phyloP scores from a whole-genome alignment of 2,888 invertebrate genomes.

The Pandemis heparana region DNA sequence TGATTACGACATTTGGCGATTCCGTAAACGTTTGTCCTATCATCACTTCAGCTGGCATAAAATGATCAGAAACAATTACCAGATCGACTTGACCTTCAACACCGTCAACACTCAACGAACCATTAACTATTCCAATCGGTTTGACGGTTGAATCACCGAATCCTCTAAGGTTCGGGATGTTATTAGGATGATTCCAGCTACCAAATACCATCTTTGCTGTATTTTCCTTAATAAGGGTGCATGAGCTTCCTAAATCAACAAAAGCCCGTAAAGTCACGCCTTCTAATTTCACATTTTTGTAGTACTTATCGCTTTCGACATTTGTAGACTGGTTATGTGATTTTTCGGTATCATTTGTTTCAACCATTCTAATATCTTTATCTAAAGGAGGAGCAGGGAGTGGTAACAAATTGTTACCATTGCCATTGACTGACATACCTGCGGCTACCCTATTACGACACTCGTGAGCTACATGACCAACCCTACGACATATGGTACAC shows the following conservation, averaged over 20 bases:
- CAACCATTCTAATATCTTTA: no score
- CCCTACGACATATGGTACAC: no score
- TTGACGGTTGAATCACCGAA: constrained; percentile 10
- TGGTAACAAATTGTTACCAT: no score
- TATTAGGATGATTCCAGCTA: not conserved
- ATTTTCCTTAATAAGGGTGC: not conserved
- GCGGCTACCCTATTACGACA: no score
- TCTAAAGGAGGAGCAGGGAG: no score
- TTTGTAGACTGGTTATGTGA: not conserved
- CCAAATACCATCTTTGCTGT: not conserved
- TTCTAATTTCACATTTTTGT: not conserved
- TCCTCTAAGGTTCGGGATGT: constrained; percentile 1
- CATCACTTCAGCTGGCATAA: not conserved
- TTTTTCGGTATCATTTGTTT: no score
- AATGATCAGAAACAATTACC: not conserved
- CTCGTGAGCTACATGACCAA: no score
- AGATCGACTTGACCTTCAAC: not conserved
- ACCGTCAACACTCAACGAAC: not conserved
- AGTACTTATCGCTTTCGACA: not conserved
- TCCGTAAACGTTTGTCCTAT: constrained; percentile 13
- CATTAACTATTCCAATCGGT: not conserved
- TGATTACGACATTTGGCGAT: not conserved
- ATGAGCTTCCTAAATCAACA: constrained; percentile 10
- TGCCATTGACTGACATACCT: no score
- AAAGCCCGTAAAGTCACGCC: not conserved